Evolutionary conservation across 53 echinoderm and acorn worm species (phyloP).

Genomic region (Crossaster papposus): DNA sequence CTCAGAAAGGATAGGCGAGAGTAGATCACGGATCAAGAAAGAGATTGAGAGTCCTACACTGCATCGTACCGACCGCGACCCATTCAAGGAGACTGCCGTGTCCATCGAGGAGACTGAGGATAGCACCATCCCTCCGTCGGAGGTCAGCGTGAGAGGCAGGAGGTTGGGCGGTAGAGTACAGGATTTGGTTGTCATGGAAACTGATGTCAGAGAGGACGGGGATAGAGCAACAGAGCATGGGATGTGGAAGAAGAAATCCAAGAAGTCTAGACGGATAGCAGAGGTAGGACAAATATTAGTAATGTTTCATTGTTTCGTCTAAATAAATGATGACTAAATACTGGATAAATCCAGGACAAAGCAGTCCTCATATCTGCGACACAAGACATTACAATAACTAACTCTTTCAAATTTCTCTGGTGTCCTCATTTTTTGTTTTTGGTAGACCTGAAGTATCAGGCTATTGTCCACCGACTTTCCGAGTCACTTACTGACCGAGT

Average conservation of each 20-base stretch:
- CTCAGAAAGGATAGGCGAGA: background rate
- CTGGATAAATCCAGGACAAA: too few relatives aligned
- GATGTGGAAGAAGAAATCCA: conserved; percentile 33
- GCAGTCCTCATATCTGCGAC: too few relatives aligned
- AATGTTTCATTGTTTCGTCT: background rate
- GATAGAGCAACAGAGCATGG: background rate
- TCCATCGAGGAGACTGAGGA: background rate
- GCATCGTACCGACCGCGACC: background rate
- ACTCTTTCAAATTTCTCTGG: too few relatives aligned
- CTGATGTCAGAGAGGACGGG: conserved; percentile 6
- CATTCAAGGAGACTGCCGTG: background rate
- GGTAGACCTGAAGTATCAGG: too few relatives aligned
- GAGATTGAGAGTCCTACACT: background rate
- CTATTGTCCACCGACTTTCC: too few relatives aligned
- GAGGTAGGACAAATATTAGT: background rate
- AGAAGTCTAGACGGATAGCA: conserved; percentile 6
- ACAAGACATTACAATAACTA: too few relatives aligned
- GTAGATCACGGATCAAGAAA: background rate
- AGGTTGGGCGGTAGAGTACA: background rate
- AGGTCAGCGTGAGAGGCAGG: conserved; percentile 11
- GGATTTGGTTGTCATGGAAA: conserved; percentile 44
- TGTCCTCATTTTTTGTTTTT: too few relatives aligned
- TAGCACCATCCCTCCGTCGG: conserved; percentile 12
- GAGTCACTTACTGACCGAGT: too few relatives aligned
- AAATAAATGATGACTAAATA: background rate